Base-by-base conservation (phyloP, 2,888 invertebrate genomes). In the Apotomis betuletana region DNA sequence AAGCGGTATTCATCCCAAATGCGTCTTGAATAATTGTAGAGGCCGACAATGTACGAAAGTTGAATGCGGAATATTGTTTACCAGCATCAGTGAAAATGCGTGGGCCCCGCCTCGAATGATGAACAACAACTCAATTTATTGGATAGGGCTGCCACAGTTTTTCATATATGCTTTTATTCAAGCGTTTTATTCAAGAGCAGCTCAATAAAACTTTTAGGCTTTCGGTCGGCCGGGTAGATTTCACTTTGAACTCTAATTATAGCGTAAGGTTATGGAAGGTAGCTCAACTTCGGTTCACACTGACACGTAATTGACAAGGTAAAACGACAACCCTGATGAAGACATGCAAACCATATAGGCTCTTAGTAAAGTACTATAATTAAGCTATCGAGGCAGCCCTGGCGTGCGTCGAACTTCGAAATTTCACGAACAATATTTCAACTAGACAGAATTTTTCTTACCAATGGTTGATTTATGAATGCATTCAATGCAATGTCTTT, bases 401-500 rank as follows among this genome's bases (percentile, higher is more conserved):
- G 58, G 44, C 51, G 51, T 38, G n/a, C 55, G 46, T 12, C 59
- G 73, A 70, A 71, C 74, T 74, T 72, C 70, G 61, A 74, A 72
- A 73, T 78, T 78, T 75, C 75, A 77, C 74, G 63, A 78, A 76
- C 78, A 79, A 88, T 88, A 87, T 87, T 86, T 88, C 85, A 87
- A 86, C 84, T 86, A 87, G 85, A 85, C 82, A 85, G 80, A 81
- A 77, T 78, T 83, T 83, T 83, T 83, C 77, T 75, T 63, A 69
- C 77, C 79, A 76, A 79, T 79, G 76, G 72, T 79, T 90, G 90
- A 92, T 92, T 92, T 91, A 92, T 91, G 81, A 72, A 78, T 76
- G 83, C 83, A 91, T 91, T 91, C 81, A 88, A 85, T 83, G 76
- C 85, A 83, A 91, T 85, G 85, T 90, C 91, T 92, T 92, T 89